A percentile compares a stretch with the other conserved stretches of the same genome.
phyloP scores from a whole-genome alignment of 2,113 vertebrate genomes.

The Pagrus major region DNA sequence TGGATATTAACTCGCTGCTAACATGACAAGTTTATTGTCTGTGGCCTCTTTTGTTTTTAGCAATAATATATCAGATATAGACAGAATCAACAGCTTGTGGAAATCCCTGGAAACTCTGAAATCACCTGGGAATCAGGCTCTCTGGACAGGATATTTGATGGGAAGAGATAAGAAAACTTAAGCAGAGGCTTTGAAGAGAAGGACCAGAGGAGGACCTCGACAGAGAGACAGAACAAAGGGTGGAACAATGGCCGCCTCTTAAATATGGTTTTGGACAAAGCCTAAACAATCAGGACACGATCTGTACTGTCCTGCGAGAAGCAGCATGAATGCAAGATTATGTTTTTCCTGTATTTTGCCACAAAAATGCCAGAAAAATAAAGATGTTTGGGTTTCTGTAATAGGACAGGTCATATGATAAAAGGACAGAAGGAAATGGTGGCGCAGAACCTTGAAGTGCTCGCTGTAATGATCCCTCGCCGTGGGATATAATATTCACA shows the following conservation, averaged over 20 bases:
- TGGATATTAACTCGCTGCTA: background rate
- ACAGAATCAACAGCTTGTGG: background rate
- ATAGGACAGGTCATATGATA: background rate
- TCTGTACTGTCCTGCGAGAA: background rate
- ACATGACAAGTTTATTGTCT: background rate
- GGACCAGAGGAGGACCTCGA: background rate
- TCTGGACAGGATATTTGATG: slow-evolving; percentile 22
- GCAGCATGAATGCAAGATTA: background rate
- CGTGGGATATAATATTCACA: slow-evolving; percentile 62
- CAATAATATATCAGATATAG: background rate
- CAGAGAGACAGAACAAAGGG: background rate
- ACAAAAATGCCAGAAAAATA: background rate
- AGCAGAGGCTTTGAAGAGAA: background rate
- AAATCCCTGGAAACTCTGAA: background rate
- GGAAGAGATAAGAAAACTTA: slow-evolving; percentile 1
- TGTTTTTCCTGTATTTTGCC: background rate
- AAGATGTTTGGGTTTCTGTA: slow-evolving; percentile 17
- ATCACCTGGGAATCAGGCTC: background rate
- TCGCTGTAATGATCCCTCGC: slow-evolving; percentile 57
- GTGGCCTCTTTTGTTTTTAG: background rate
- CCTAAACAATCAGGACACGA: background rate
- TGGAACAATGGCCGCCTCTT: background rate
- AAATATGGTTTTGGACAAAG: background rate
- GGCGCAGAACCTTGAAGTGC: slow-evolving; percentile 37
- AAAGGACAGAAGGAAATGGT: slow-evolving; percentile 22